Conservation (phyloP, 2,888 invertebrate genomes). For the Phortica magna region DNA sequence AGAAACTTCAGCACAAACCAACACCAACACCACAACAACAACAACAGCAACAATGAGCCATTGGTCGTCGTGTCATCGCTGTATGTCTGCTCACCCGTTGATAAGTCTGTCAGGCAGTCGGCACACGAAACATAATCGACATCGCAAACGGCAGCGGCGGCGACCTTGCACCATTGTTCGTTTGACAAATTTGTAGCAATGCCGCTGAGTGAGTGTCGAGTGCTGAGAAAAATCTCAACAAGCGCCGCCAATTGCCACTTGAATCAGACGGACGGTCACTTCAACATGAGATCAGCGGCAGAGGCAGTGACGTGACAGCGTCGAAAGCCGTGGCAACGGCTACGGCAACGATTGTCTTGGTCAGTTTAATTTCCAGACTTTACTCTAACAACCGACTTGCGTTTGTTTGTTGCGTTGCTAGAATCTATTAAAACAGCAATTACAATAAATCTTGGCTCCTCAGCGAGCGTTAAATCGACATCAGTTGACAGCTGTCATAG, state of each 20-base stretch:
- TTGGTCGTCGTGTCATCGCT: neutral
- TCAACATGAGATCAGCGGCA: neutral
- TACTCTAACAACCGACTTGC: neutral
- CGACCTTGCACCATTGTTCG: slow-evolving; percentile 67
- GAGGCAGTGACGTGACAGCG: too few species aligned
- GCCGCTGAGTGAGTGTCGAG: neutral
- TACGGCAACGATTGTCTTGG: neutral
- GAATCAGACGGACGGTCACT: slow-evolving; percentile 33
- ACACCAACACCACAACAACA: neutral
- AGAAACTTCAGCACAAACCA: too few species aligned
- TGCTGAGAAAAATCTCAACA: slow-evolving; percentile 27
- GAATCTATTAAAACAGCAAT: too few species aligned
- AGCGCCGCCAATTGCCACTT: slow-evolving; percentile 59
- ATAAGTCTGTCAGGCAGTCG: neutral
- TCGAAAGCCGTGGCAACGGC: neutral
- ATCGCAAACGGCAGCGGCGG: neutral
- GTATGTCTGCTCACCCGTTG: neutral
- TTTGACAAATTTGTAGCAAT: slow-evolving; percentile 70
- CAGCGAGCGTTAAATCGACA: too few species aligned
- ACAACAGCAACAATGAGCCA: neutral
- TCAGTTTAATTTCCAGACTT: neutral
- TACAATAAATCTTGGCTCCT: too few species aligned
- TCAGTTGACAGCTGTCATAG: too few species aligned
- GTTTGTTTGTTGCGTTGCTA: too few species aligned
- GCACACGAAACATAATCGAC: neutral